phyloP scores from a whole-genome alignment of 2,113 vertebrate species.

The Zosterops japonicus region DNA sequence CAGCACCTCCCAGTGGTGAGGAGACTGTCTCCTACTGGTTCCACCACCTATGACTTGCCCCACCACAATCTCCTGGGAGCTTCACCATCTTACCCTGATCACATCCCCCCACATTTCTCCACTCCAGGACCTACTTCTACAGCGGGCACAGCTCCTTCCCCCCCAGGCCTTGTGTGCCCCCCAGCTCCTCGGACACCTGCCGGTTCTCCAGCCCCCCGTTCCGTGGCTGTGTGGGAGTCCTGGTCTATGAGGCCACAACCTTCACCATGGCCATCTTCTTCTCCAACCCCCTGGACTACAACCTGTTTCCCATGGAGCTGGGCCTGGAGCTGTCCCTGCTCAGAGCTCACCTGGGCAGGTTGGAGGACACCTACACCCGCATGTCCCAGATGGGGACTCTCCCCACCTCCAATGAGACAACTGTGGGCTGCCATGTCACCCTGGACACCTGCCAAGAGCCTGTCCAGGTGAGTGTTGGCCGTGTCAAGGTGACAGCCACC shows the following conservation, averaged over 20 bases:
- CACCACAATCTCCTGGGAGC: too few species aligned
- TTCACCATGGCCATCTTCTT: not conserved
- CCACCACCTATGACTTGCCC: too few species aligned
- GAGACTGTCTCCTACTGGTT: too few species aligned
- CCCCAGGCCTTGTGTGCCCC: not conserved
- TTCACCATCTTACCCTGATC: not conserved
- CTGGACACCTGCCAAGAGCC: not conserved
- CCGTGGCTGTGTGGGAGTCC: not conserved
- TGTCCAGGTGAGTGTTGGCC: not conserved
- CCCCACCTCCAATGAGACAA: too few species aligned
- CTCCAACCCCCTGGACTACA: not conserved
- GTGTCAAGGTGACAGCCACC: not conserved
- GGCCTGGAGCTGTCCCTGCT: not conserved
- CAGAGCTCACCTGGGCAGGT: not conserved
- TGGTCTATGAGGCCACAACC: not conserved
- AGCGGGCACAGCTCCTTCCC: not conserved
- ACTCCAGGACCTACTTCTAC: not conserved
- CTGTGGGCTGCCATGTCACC: not conserved
- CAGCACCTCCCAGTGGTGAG: too few species aligned
- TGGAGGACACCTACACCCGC: not conserved
- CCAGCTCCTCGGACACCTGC: not conserved
- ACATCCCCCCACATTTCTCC: not conserved
- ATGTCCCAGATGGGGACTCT: not conserved
- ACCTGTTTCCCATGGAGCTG: not conserved
- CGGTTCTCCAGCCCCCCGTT: not conserved